Evolutionary conservation across 2,113 vertebrate genomes (phyloP).

Genomic region (Brevimyrus niger): DNA sequence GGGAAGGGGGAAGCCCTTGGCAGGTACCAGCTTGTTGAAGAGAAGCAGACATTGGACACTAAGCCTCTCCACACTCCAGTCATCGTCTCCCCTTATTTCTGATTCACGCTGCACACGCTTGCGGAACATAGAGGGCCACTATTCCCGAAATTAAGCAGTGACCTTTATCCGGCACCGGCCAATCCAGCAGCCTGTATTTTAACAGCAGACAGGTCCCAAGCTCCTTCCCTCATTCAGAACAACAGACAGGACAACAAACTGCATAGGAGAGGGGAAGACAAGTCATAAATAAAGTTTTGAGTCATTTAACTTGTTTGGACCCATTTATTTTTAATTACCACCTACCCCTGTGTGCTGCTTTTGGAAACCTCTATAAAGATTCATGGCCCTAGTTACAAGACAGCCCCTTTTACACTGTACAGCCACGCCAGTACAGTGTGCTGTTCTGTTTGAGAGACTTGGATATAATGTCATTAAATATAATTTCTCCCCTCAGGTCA

Average conservation of each 20-base stretch:
- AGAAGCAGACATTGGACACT: background rate
- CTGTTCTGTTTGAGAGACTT: background rate
- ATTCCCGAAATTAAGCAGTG: background rate
- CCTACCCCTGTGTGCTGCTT: background rate
- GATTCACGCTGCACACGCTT: background rate
- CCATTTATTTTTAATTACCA: conserved; percentile 1
- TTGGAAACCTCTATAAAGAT: conserved; percentile 6
- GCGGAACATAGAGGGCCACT: background rate
- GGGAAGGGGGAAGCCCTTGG: background rate
- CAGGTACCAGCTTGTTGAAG: background rate
- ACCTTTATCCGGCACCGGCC: background rate
- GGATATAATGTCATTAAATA: background rate
- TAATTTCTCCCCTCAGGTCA: background rate
- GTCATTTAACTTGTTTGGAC: conserved; percentile 6
- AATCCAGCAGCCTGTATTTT: background rate
- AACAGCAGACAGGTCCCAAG: background rate
- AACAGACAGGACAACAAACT: background rate
- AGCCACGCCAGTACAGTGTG: background rate
- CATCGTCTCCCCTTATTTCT: background rate
- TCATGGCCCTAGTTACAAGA: background rate
- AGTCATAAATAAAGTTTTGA: conserved; percentile 4
- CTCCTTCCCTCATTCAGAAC: background rate
- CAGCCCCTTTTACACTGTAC: background rate
- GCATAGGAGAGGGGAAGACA: background rate
- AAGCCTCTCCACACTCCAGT: background rate